Evolutionary conservation across 2,888 invertebrate species (phyloP).

Genomic region (Orthonevra nobilis): DNA sequence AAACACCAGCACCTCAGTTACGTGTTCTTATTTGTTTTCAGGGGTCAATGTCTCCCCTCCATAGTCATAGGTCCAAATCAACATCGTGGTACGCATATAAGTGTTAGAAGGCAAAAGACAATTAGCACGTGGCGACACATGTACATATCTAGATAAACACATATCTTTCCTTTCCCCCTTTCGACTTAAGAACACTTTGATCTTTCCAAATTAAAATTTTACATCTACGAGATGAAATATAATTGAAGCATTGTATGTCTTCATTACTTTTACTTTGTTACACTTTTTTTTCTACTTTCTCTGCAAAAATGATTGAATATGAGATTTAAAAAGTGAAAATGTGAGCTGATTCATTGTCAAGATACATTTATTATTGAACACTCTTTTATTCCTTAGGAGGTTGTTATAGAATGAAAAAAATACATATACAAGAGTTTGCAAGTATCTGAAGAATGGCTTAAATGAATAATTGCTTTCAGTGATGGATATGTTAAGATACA

Average conservation of each 20-base stretch:
- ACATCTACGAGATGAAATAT: too few relatives aligned
- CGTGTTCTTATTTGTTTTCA: not conserved
- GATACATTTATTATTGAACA: not conserved
- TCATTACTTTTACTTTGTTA: too few relatives aligned
- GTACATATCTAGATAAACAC: too few relatives aligned
- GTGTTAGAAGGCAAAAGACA: not conserved
- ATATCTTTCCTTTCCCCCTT: not conserved
- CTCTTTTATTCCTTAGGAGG: constrained; percentile 9
- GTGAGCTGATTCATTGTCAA: not conserved
- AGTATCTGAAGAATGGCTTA: too few relatives aligned
- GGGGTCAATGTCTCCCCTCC: constrained; percentile 33
- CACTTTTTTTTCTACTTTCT: too few relatives aligned
- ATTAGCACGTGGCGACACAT: constrained; percentile 11
- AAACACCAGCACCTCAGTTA: constrained; percentile 5
- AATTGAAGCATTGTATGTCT: too few relatives aligned
- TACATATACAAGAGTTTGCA: too few relatives aligned
- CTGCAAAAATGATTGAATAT: not conserved
- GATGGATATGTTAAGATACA: not conserved
- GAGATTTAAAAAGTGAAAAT: constrained; percentile 22
- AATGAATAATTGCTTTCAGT: not conserved
- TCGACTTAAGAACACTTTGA: not conserved
- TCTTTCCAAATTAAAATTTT: not conserved
- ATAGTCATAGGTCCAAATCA: too few relatives aligned
- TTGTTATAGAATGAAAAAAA: constrained; percentile 4
- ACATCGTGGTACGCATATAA: too few relatives aligned